These are phyloP conservation scores for Platycnemis pennipes DNA, from an alignment of 2,888 invertebrate genomes.

Conservation along the genomic window DNA sequence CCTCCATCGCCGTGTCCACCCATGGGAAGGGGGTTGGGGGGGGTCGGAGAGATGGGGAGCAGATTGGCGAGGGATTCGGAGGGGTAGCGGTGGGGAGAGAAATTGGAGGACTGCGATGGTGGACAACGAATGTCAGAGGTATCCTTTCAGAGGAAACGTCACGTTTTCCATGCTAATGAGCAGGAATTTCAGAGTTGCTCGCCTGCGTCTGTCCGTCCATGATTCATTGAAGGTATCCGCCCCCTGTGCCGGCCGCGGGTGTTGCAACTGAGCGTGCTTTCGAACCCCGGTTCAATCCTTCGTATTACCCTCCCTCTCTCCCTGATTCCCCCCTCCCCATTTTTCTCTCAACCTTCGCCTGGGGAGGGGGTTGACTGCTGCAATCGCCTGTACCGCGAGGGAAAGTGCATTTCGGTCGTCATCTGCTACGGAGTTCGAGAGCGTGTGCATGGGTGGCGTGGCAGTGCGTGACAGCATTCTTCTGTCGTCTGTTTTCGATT, in stretches of 20 bases:
- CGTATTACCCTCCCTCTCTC: not conserved
- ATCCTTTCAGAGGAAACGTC: not conserved
- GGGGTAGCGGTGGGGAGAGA: too few species aligned
- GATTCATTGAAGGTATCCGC: conserved; percentile 21
- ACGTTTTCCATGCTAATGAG: conserved; percentile 11
- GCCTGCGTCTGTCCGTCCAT: conserved; percentile 14
- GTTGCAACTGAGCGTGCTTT: conserved; percentile 26
- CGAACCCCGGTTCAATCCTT: not conserved
- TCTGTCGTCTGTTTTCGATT: too few species aligned
- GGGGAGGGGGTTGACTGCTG: not conserved
- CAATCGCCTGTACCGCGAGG: not conserved
- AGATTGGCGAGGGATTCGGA: not conserved
- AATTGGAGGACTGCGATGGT: not conserved
- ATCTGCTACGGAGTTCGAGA: too few species aligned
- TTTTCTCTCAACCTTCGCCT: not conserved
- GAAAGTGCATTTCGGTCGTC: not conserved
- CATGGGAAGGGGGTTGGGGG: not conserved
- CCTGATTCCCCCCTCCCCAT: not conserved
- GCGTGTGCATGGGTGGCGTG: too few species aligned
- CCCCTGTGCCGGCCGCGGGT: not conserved
- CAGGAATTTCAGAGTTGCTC: not conserved
- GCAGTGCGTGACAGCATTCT: too few species aligned
- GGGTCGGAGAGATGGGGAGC: not conserved
- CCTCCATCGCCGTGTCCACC: not conserved
- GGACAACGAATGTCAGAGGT: conserved; percentile 1